Base-by-base conservation (phyloP, 2,888 invertebrate genomes). In the Callinectes sapidus region DNA sequence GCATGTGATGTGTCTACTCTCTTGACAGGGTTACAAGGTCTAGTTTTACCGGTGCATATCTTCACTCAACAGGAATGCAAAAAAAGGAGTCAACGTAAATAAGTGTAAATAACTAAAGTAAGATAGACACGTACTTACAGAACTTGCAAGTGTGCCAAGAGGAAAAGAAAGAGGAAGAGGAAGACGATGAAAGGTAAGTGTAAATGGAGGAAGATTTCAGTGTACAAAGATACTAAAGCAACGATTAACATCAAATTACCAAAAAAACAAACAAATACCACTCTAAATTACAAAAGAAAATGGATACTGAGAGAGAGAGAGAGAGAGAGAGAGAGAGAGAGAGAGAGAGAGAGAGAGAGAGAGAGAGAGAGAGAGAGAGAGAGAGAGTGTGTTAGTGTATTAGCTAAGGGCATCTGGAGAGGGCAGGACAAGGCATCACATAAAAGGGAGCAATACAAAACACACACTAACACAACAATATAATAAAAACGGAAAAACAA, bases 301-400 rank as follows among this genome's bases (percentile, higher is more conserved):
- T 48, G 28, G 71, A 48, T 48, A 48, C n/a, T 23, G 10, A 28
- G 71, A 71, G 28, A 71, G 71, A 71, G 54, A 87, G 48, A n/a
- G 87, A 87, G 87, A 87, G 48, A 87, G 87, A 48, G 48, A 48
- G 42, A 28, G 87, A 87, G 87, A 87, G 87, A 87, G 87, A 48
- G 87, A 87, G 87, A 87, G 87, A 87, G 87, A 87, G 87, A 87
- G 87, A 87, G 54, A 87, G 87, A 48, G n/a, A 48, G 48, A 48
- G 48, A 87, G 54, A 87, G 54, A 87, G 54, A 87, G 87, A 48
- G 48, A 87, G 54, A 54, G 54, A 87, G 87, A 87, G 54, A 87
- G 71, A 71, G 71, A 71, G 71, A 28, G 71, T 13, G 71, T 5
- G 71, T 10, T 71, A 71, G 71, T 71, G n/a, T 71, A 28, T 71